phyloP scores from a whole-genome alignment of 2,113 vertebrate genomes.

The Okapia johnstoni region DNA sequence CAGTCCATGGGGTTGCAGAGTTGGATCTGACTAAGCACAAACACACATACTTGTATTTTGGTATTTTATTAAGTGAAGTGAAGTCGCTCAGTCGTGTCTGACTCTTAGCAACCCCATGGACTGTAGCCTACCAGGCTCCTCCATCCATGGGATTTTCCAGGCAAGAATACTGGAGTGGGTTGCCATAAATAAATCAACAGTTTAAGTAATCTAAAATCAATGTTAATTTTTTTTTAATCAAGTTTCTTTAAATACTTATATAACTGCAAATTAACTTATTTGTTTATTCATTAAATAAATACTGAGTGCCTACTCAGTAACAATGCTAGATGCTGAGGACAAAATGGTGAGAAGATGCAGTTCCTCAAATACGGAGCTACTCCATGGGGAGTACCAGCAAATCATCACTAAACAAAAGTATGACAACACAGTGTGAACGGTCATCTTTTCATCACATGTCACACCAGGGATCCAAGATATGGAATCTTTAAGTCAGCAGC shows the following conservation, averaged over 20 bases:
- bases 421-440: neutral
- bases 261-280: neutral
- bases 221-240: neutral
- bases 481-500: neutral
- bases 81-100: no score
- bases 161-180: no score
- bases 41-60: neutral
- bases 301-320: neutral
- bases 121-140: no score
- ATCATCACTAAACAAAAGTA: neutral
- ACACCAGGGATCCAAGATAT: neutral
- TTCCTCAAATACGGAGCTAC: neutral
- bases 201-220: neutral
- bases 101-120: no score
- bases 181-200: neutral
- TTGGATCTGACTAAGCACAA: neutral
- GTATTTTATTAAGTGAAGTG: neutral
- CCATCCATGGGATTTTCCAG: no score
- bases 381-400: neutral
- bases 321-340: neutral
- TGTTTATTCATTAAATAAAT: neutral
- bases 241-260: neutral
- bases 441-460: neutral
- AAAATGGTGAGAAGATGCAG: neutral
- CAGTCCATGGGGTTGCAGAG: accelerated